Conservation (phyloP, 1,140 invertebrate genomes). For the Chelonus insularis region DNA sequence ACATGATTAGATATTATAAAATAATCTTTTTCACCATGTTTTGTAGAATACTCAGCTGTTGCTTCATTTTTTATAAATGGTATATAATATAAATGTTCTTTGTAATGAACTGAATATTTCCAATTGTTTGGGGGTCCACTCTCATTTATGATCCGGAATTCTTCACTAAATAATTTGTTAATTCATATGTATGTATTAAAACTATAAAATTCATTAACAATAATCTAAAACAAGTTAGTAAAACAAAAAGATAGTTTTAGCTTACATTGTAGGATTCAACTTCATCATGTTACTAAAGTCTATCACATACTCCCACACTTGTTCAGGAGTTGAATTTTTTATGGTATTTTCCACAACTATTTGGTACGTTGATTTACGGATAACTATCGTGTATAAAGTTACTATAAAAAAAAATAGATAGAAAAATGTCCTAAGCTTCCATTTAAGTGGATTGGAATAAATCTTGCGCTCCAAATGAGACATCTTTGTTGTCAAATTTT, state of each 20-base stretch:
- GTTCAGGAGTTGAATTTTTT: constrained; percentile 60
- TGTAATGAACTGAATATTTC: constrained; percentile 71
- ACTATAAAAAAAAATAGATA: constrained; percentile 25
- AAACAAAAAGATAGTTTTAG: constrained; percentile 33
- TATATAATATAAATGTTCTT: constrained; percentile 67
- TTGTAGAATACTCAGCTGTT: constrained; percentile 64
- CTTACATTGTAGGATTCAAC: constrained; percentile 75
- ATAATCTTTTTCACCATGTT: constrained; percentile 52
- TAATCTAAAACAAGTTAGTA: background rate
- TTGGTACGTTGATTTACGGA: constrained; percentile 47
- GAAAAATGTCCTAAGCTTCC: constrained; percentile 47
- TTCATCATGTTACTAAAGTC: constrained; percentile 74
- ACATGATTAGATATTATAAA: constrained; percentile 66
- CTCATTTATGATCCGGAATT: constrained; percentile 67
- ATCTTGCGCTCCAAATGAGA: no score
- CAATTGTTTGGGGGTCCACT: constrained; percentile 70
- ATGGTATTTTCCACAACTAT: constrained; percentile 54
- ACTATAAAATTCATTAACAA: background rate
- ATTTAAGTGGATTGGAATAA: constrained; percentile 58
- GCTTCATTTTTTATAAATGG: constrained; percentile 65
- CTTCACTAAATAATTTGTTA: constrained; percentile 51
- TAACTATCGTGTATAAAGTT: constrained; percentile 41
- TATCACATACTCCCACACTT: constrained; percentile 73
- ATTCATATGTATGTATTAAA: constrained; percentile 6
- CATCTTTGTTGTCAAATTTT: no score